Base-by-base conservation (phyloP, 2,888 invertebrate genomes). In the Lathronympha strigana region DNA sequence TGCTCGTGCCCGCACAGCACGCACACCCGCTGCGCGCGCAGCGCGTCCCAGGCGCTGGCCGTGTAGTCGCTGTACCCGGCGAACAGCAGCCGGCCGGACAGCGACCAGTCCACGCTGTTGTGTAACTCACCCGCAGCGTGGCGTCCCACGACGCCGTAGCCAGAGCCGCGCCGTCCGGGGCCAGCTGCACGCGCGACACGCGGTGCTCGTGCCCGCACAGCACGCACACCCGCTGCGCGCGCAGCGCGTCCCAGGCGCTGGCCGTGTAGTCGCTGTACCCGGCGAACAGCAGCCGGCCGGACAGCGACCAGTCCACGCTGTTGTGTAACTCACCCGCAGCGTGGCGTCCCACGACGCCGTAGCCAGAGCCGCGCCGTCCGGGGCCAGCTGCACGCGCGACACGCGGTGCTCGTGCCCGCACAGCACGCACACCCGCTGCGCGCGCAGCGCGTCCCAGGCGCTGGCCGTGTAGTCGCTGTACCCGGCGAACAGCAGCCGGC, bases 401-500 rank as follows among this genome's bases (percentile, higher is more conserved):
- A 98, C 98, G n/a, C n/a, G n/a, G n/a, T n/a, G n/a, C n/a, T n/a
- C 99, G 90, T 99, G 99, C 0, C 98, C 98, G 86, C 98, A 98
- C 66, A 99, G 92, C 74, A 98, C 94, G 80, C 97, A 96, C 54
- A 98, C 95, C 70, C 99, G 94, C 76, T 98, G 84, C 99, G 99
- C 71, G n/a, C n/a, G n/a, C n/a, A 99, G 93, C 38, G 98, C 97
- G 89, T n/a, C n/a, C n/a, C 98, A 98, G 61, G 99, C 98, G 40
- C 98, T n/a, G n/a, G n/a, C n/a, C n/a, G n/a, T 98, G 89, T 99
- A 98, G 92, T 99, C 99, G 86, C 98, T 98, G 92, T 99, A 99
- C n/a, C n/a, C n/a, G n/a, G n/a, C n/a, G n/a, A n/a, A n/a, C n/a
- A n/a, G n/a, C n/a, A n/a, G n/a, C n/a, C n/a, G n/a, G n/a, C n/a